Base-by-base conservation (phyloP, 2,113 vertebrate genomes). In the Craseonycteris thonglongyai region DNA sequence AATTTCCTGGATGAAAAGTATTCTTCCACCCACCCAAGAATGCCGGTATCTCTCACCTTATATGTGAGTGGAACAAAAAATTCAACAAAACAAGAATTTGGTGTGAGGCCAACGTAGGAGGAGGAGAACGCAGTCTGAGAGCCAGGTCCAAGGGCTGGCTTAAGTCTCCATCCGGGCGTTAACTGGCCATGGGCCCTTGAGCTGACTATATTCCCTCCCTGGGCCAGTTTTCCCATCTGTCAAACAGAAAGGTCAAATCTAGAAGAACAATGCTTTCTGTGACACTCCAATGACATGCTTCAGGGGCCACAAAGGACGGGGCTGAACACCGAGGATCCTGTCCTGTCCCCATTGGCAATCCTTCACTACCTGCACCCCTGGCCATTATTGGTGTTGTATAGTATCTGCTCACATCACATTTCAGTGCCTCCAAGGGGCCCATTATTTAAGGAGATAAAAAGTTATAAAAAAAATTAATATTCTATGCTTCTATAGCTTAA, bases 361-460 rank as follows among this genome's bases (percentile, higher is more conserved):
- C 58, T 40, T 15, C 7, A 68, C 51, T 21, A n/a, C 28, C 76
- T 38, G 12, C 42, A 78, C 84, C 38, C 63, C 54, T 45, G 69
- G 21, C 69, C n/a, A 19, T 63, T 24, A 65, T 28, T 69, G 90
- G 58, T 59, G 83, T 76, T 83, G 75, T 56, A 9, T 18, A 10
- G 66, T 56, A 93, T 42, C 6, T 18, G 22, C 7, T 63, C 45
- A 69, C 21, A 7, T 58, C 26, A 54, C 49, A 79, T 24, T 68
- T 68, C 45, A 82, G 38, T 66, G 24, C 15, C 49, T 86, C n/a
- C 76, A 85, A 89, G 66, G 13, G 2, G 18, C 40, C 7, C 42
- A 56, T 80, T 72, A 91, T 45, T 94, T 88, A 91, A 61, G 26
- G 30, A 94, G 26, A 75, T 71, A 58, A 88, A 94, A 94, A 33